Base-by-base conservation (phyloP, 2,113 vertebrate genomes). In the Piprites chloris region DNA sequence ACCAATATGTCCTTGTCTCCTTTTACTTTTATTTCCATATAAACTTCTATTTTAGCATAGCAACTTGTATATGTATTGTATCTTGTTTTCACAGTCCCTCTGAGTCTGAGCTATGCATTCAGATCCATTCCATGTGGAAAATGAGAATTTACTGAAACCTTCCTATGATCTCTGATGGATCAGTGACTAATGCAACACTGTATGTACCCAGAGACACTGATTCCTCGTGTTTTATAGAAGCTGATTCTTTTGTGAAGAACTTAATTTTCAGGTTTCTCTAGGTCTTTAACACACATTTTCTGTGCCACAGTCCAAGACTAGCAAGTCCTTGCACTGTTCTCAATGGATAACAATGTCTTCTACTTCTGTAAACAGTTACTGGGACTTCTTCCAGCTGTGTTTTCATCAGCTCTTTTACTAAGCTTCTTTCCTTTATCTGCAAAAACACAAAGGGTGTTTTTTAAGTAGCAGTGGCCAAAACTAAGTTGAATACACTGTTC, bases 141-240 rank as follows among this genome's bases (percentile, higher is more conserved):
- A 78, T 27, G 26, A 87, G n/a, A 80, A 68, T 23, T 83, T 50
- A 85, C 35, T 49, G 63, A 95, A 90, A 93, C 28, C n/a, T 87
- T 95, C 65, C 39, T 85, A 22, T 77, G 83, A 90, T 77, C 58
- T 84, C 59, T 89, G 53, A 37, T 89, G 93, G 94, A 97, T 95
- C 86, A 50, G 83, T 96, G 92, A 96, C 96, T 97, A 96, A 97
- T 87, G 81, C 69, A 96, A 44, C 62, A 49, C 55, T 85, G 71
- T 16, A 49, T n/a, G 33, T 68, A 71, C 33, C 47, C 47, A 52
- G 62, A 95, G 55, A 91, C 42, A 68, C 53, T 55, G 58, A 88
- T 85, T 65, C 71, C 69, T 7, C 63, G 55, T 71, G 37, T 88
- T 91, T 91, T 96, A 85, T 95, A 91, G 69, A 71, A 91, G 35